Percentiles rank a stretch among this genome's conserved stretches.
Conservation (phyloP, 2,888 invertebrate species). For the Malacosoma neustria region DNA sequence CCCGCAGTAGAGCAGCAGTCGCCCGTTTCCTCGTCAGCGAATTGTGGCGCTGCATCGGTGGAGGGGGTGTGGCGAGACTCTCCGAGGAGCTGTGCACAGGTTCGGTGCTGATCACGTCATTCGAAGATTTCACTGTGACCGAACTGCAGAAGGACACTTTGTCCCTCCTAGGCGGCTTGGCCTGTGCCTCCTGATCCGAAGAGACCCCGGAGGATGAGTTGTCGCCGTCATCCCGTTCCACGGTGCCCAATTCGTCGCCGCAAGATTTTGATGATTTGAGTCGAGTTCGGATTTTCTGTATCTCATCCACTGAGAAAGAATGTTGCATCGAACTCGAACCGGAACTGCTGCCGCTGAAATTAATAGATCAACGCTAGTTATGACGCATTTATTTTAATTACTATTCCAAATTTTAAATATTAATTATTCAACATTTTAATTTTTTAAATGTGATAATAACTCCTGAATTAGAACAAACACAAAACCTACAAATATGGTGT, state of each 20-base stretch:
- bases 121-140: slow-evolving; percentile 65
- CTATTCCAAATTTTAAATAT: too few relatives aligned
- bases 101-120: slow-evolving; percentile 71
- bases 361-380: neutral
- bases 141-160: slow-evolving; percentile 69
- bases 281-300: slow-evolving; percentile 88
- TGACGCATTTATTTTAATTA: too few relatives aligned
- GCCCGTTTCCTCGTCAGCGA: slow-evolving; percentile 77
- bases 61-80: slow-evolving; percentile 48
- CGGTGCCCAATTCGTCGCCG: slow-evolving; percentile 83
- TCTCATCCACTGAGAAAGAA: slow-evolving; percentile 91
- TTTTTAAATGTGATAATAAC: too few relatives aligned
- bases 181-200: slow-evolving; percentile 82
- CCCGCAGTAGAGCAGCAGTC: slow-evolving; percentile 72
- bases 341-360: slow-evolving; percentile 81
- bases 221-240: slow-evolving; percentile 84
- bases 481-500: too few relatives aligned
- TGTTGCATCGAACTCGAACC: slow-evolving; percentile 87
- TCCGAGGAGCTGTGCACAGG: slow-evolving; percentile 68
- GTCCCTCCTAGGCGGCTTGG: slow-evolving; percentile 47
- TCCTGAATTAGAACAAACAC: too few relatives aligned
- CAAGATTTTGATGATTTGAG: slow-evolving; percentile 91
- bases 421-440: too few relatives aligned
- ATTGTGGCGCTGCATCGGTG: slow-evolving; percentile 75
- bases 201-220: slow-evolving; percentile 93